Evolutionary conservation across 2,888 invertebrate genomes (phyloP).

Genomic region (Listrodromus nycthemerus): DNA sequence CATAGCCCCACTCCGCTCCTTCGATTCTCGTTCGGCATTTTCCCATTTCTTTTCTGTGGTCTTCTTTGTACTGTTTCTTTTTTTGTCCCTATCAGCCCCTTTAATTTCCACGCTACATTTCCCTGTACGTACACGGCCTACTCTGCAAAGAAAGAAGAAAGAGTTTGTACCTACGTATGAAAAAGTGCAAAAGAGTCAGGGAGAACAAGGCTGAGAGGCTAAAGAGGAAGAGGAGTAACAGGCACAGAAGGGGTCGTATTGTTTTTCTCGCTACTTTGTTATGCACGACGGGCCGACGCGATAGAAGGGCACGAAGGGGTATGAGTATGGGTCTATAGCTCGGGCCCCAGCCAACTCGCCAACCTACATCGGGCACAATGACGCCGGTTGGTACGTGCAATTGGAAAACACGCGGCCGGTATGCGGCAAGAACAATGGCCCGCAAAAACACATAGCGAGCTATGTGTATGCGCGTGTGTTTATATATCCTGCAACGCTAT

Average conservation of each 20-base stretch:
- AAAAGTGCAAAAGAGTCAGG: conserved; percentile 1
- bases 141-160: conserved; percentile 33
- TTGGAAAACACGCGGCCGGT: conserved; percentile 73
- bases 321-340: conserved; percentile 18
- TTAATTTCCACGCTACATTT: conserved; percentile 17
- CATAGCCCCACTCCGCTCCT: background rate
- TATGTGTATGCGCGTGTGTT: conserved; percentile 21
- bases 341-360: conserved; percentile 72
- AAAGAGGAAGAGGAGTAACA: conserved; percentile 38
- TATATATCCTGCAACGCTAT: conserved; percentile 15
- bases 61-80: background rate
- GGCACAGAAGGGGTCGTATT: conserved; percentile 69
- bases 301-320: conserved; percentile 56
- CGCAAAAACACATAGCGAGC: conserved; percentile 55
- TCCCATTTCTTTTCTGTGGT: background rate
- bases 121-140: background rate
- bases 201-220: conserved; percentile 14
- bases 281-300: conserved; percentile 71
- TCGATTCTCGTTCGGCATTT: background rate
- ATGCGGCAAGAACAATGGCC: conserved; percentile 68
- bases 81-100: background rate
- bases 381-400: conserved; percentile 73
- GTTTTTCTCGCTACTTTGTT: conserved; percentile 79
- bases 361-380: conserved; percentile 80
- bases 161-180: background rate